Conservation (phyloP, 2,888 invertebrate species). For the Carterocephalus palaemon region DNA sequence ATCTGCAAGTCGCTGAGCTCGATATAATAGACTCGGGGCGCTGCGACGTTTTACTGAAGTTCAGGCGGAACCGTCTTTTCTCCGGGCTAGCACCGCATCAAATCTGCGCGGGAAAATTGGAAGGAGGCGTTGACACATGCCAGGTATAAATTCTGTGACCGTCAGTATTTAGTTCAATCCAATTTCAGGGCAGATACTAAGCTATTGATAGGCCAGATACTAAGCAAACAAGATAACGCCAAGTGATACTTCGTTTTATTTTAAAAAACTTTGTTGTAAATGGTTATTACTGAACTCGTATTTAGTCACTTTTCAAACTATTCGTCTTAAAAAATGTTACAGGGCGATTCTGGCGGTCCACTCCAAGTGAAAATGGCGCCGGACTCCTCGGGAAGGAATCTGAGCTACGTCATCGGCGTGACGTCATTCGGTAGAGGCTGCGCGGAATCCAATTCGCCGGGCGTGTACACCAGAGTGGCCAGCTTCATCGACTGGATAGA, state of each 20-base stretch:
- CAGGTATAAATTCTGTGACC: too few species aligned
- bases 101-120: slow-evolving; percentile 8
- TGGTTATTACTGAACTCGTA: neutral
- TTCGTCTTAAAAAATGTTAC: neutral
- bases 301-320: neutral
- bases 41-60: neutral
- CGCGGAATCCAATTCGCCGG: slow-evolving; percentile 30
- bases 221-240: too few species aligned
- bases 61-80: neutral
- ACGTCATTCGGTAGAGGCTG: slow-evolving; percentile 35
- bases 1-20: slow-evolving; percentile 1
- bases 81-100: slow-evolving; percentile 1
- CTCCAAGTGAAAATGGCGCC: slow-evolving; percentile 35
- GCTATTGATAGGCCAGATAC: too few species aligned
- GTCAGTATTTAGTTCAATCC: too few species aligned
- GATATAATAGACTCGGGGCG: slow-evolving; percentile 1
- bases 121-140: slow-evolving; percentile 8
- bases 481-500: slow-evolving; percentile 34
- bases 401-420: slow-evolving; percentile 32
- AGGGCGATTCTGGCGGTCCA: slow-evolving; percentile 43
- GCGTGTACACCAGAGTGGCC: slow-evolving; percentile 34
- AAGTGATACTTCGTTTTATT: too few species aligned
- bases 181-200: too few species aligned
- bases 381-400: slow-evolving; percentile 22
- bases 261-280: neutral